Base-by-base conservation (phyloP, 1,140 invertebrate species). In the Dreissena polymorpha region DNA sequence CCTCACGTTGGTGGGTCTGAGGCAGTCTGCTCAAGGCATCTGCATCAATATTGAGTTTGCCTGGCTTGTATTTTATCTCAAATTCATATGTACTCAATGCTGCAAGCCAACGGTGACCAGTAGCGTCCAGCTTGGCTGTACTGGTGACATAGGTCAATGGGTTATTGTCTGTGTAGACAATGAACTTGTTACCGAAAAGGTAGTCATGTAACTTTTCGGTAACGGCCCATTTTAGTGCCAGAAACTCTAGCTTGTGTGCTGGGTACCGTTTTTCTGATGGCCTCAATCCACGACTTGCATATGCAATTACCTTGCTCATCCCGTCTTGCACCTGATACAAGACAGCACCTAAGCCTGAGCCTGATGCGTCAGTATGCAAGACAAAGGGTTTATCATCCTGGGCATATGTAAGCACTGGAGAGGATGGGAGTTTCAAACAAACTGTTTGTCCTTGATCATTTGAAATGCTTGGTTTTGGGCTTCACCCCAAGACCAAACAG, bases 341-440 rank as follows among this genome's bases (percentile, higher is more conserved):
- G 1, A 90, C 89, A 14, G 87, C 88, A 25, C 90, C 90, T 49
- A 91, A 49, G 12, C 84, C 88, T 10, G 39, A 27, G n/a, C 78
- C 67, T 65, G 81, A 79, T 29, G 81, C 85, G 78, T 90, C 85
- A 16, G 74, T 85, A 63, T 88, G 69, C n/a, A 83, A 8, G 14
- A 72, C 21, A 82, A 87, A 89, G 14, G 70, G 85, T n/a, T 75
- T 64, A n/a, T 68, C 60, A 25, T 67, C 72, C 57, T 85, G 60
- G 8, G 88, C 55, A 16, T 53, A 55, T 16, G 29, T 50, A 23
- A 29, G 64, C 21, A 53, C 16, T 21, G 68, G 64, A 57, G 23
- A 53, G 29, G 23, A 14, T 70, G 51, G 53, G 21, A 80, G 18
- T 51, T n/a, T n/a, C n/a, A n/a, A n/a, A n/a, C n/a, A n/a, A n/a